phyloP scores from a whole-genome alignment of 1,140 invertebrate genomes.

The Subanguina moxae region DNA sequence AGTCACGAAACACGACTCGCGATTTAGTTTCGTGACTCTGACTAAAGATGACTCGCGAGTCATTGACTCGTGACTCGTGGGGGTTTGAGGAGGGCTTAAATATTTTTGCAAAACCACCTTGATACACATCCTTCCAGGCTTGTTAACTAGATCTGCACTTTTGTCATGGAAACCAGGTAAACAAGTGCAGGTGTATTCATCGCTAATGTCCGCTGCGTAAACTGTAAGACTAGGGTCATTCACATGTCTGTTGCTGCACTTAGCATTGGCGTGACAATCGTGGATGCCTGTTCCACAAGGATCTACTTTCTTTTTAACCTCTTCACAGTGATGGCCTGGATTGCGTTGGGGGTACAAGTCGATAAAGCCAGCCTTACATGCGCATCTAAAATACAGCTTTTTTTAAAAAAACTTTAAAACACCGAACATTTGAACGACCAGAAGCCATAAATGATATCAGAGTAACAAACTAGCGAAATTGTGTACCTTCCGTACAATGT shows the following conservation, averaged over 20 bases:
- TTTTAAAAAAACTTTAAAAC: no score
- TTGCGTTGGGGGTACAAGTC: constrained; percentile 51
- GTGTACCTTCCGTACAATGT: no score
- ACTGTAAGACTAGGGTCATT: constrained; percentile 25
- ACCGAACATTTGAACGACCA: no score
- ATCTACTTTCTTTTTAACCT: constrained; percentile 54
- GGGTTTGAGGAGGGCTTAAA: no score
- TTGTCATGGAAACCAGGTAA: constrained; percentile 55
- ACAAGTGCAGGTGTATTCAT: constrained; percentile 47
- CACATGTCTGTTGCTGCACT: constrained; percentile 48
- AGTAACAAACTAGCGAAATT: no score
- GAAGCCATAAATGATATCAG: no score
- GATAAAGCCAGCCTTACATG: constrained; percentile 51
- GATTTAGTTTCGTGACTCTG: no score
- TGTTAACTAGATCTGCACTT: constrained; percentile 37
- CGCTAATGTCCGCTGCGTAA: background rate
- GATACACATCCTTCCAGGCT: constrained; percentile 55
- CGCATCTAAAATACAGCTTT: constrained; percentile 19
- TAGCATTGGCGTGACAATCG: constrained; percentile 59
- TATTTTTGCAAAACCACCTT: background rate
- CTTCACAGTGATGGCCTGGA: constrained; percentile 48
- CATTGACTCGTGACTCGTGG: no score
- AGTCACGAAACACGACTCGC: no score
- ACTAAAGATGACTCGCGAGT: no score
- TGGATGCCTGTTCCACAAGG: constrained; percentile 53